Percentiles rank a stretch among this genome's conserved stretches.
Evolutionary conservation across 2,888 invertebrate genomes (phyloP).

Genomic region (Ormyrus nitidulus): DNA sequence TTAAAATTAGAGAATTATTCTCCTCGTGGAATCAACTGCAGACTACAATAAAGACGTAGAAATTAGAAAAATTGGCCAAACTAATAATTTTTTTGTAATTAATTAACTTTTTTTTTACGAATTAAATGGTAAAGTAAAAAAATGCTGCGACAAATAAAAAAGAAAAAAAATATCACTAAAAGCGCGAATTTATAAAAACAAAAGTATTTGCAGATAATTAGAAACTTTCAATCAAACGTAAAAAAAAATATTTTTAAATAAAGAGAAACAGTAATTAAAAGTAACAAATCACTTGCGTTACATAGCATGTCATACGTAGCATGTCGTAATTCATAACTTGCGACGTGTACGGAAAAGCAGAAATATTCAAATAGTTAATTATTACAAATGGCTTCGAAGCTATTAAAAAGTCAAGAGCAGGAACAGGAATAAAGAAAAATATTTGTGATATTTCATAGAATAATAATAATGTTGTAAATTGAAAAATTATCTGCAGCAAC

Average conservation of each 20-base stretch:
- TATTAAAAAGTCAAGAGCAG: no score
- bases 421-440: no score
- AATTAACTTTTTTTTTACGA: not conserved
- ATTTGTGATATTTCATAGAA: no score
- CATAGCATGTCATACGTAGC: not conserved
- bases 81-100: not conserved
- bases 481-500: not conserved
- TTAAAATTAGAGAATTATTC: conserved; percentile 36
- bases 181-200: not conserved
- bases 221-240: conserved; percentile 6
- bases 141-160: no score
- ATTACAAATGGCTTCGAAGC: not conserved
- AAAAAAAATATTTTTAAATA: not conserved
- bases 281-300: conserved; percentile 37
- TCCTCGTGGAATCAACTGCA: conserved; percentile 27
- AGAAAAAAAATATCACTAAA: no score
- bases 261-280: conserved; percentile 31
- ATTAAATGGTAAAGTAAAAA: no score
- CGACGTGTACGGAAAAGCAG: conserved; percentile 6
- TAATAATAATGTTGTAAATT: not conserved
- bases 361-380: conserved; percentile 23
- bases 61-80: conserved; percentile 16
- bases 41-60: not conserved
- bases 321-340: conserved; percentile 28
- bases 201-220: conserved; percentile 14